phyloP scores from a whole-genome alignment of 2,888 invertebrate species.

The Clanis bilineata region DNA sequence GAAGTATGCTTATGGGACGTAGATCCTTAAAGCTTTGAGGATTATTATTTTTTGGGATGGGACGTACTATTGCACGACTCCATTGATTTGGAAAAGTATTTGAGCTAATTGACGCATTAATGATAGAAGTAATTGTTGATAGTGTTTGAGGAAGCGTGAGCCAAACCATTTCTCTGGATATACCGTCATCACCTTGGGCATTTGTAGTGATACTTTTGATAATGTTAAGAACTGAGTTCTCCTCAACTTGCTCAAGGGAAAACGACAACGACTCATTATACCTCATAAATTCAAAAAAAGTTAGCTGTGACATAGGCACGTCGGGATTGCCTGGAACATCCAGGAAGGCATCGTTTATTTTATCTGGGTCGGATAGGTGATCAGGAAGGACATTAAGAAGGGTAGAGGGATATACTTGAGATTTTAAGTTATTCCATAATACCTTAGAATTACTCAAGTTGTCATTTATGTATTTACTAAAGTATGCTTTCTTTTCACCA shows the following conservation, averaged over 20 bases:
- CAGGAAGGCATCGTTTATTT: background rate
- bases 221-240: background rate
- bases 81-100: constrained; percentile 4
- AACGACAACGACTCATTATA: background rate
- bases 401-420: background rate
- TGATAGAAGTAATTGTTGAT: background rate
- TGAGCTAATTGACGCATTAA: constrained; percentile 10
- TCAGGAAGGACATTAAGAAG: background rate
- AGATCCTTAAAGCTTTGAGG: constrained; percentile 14
- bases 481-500: background rate
- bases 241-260: background rate
- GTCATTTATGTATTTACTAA: background rate
- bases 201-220: constrained; percentile 1
- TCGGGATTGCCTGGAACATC: background rate
- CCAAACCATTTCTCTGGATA: constrained; percentile 8
- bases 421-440: too few species aligned
- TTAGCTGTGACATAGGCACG: background rate
- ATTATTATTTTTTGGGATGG: constrained; percentile 12
- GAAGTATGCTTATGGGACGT: constrained; percentile 24
- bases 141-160: constrained; percentile 5
- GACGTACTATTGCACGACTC: constrained; percentile 13
- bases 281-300: background rate
- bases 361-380: background rate
- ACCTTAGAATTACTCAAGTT: too few species aligned
- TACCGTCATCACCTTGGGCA: constrained; percentile 4